Evolutionary conservation across 1,140 invertebrate genomes (phyloP).

Genomic region (Anthonomus grandis): DNA sequence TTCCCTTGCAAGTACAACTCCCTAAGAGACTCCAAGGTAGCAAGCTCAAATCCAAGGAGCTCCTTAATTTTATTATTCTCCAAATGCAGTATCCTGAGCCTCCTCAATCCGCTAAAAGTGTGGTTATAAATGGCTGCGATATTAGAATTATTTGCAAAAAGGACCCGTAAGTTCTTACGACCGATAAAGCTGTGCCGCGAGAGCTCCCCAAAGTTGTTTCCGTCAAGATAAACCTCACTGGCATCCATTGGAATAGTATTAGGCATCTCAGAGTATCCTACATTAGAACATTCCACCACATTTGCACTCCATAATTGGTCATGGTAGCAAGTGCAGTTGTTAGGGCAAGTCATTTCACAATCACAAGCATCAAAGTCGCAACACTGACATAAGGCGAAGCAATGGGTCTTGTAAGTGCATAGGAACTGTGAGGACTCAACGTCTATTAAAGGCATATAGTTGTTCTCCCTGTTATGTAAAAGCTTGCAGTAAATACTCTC

Average conservation of each 20-base stretch:
- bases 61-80: conserved; percentile 80
- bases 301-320: conserved; percentile 92
- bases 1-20: conserved; percentile 88
- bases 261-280: conserved; percentile 76
- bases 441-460: conserved; percentile 78
- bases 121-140: conserved; percentile 82
- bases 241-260: conserved; percentile 90
- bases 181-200: conserved; percentile 89
- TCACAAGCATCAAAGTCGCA: conserved; percentile 94
- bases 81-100: conserved; percentile 75
- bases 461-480: conserved; percentile 76
- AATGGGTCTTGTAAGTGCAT: conserved; percentile 89
- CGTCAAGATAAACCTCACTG: conserved; percentile 88
- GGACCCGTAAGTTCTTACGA: conserved; percentile 78
- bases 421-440: conserved; percentile 85
- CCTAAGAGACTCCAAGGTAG: conserved; percentile 71
- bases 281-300: conserved; percentile 85
- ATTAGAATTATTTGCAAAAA: conserved; percentile 85
- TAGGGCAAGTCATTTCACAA: conserved; percentile 93
- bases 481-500: conserved; percentile 88
- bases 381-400: conserved; percentile 89
- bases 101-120: conserved; percentile 81
- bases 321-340: conserved; percentile 91
- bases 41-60: conserved; percentile 79
- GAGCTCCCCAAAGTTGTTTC: conserved; percentile 82